Conservation (phyloP, 2,888 invertebrate species). For the Imbricaverruca yamaguchii region DNA sequence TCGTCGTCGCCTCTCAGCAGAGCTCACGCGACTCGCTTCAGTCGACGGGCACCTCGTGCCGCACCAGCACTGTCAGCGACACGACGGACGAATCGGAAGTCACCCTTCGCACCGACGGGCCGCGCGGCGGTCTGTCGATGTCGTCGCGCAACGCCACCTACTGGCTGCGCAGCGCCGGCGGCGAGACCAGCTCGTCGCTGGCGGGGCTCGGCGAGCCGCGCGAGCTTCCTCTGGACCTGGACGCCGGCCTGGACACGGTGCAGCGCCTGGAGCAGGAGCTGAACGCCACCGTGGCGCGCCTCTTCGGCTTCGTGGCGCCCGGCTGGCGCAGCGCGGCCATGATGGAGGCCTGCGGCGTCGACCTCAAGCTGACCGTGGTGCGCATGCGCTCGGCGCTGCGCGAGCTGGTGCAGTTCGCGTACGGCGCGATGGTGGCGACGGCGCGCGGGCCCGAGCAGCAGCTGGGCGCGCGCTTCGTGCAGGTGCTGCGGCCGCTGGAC, state of each 20-base stretch:
- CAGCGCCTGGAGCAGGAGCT: slow-evolving; percentile 70
- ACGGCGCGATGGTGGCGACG: slow-evolving; percentile 76
- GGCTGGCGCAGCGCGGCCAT: slow-evolving; percentile 74
- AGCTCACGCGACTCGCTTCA: slow-evolving; percentile 25
- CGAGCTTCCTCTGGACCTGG: slow-evolving; percentile 60
- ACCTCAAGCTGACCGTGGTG: slow-evolving; percentile 71
- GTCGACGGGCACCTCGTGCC: slow-evolving; percentile 31
- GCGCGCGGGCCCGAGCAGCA: slow-evolving; percentile 67
- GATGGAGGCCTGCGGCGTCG: slow-evolving; percentile 67
- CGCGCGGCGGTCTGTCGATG: neutral
- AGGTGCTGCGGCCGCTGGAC: slow-evolving; percentile 64
- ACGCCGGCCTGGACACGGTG: slow-evolving; percentile 65
- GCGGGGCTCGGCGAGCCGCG: slow-evolving; percentile 30
- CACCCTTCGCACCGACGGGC: neutral
- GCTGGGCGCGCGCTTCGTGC: slow-evolving; percentile 64
- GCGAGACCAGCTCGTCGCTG: neutral
- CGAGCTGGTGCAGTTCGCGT: slow-evolving; percentile 80
- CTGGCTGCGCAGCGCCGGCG: slow-evolving; percentile 4
- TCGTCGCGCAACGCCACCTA: slow-evolving; percentile 4
- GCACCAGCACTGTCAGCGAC: slow-evolving; percentile 25
- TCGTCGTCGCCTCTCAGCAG: neutral
- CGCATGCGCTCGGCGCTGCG: slow-evolving; percentile 70
- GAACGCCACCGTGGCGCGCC: slow-evolving; percentile 67
- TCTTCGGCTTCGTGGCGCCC: slow-evolving; percentile 63
- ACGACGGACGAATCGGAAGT: neutral